These are phyloP conservation scores for Eupithecia subumbrata DNA, from an alignment of 2,888 invertebrate species.

Conservation along the genomic window DNA sequence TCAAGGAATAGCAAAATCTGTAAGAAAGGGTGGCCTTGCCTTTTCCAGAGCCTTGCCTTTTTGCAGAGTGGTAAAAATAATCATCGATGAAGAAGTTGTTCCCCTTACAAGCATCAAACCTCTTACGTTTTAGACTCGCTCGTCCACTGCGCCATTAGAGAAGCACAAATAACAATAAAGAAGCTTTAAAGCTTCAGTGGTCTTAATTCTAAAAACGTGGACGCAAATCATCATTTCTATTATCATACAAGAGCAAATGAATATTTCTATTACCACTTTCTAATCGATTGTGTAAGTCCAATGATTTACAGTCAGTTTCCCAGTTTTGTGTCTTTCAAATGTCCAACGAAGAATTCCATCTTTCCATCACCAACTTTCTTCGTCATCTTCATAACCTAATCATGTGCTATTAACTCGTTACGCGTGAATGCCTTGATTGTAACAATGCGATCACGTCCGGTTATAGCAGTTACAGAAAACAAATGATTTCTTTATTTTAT, in stretches of 20 bases:
- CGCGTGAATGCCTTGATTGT: constrained; percentile 30
- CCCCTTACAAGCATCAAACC: background rate
- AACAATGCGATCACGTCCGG: constrained; percentile 29
- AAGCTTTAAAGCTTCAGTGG: background rate
- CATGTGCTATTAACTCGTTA: constrained; percentile 22
- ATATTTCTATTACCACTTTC: constrained; percentile 3
- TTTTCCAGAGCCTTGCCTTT: too few species aligned
- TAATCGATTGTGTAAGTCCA: background rate
- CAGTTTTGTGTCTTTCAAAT: background rate
- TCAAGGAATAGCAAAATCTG: background rate
- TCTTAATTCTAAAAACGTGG: background rate
- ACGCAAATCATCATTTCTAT: background rate
- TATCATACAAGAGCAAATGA: background rate
- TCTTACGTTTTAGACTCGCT: background rate
- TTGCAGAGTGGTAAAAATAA: too few species aligned
- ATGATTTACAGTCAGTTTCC: constrained; percentile 4
- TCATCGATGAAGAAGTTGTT: background rate
- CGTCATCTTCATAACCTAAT: constrained; percentile 22
- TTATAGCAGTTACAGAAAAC: constrained; percentile 20
- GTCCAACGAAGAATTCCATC: constrained; percentile 1
- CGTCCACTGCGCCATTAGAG: background rate
- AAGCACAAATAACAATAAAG: background rate
- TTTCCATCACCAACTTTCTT: constrained; percentile 19
- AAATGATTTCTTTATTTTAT: constrained; percentile 25
- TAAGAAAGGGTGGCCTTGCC: background rate